Evolutionary conservation across 2,888 invertebrate species (phyloP).

Genomic region (Alitta virens): DNA sequence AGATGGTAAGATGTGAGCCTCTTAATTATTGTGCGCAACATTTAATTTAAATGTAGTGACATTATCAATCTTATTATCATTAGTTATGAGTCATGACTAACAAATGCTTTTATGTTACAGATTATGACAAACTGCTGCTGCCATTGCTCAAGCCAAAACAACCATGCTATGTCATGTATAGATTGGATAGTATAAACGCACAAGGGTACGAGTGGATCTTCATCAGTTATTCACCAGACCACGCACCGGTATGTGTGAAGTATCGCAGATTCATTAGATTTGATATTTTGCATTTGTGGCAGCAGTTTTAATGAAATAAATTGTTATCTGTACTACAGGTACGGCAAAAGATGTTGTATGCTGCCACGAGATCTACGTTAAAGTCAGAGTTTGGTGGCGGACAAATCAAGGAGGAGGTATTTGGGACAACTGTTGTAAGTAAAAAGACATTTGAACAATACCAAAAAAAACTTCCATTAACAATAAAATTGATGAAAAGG

Average conservation of each 20-base stretch:
- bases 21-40: background rate
- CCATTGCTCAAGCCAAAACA: slow-evolving; percentile 58
- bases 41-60: background rate
- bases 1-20: background rate
- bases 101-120: slow-evolving; percentile 28
- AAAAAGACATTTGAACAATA: too few species aligned
- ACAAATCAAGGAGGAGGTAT: slow-evolving; percentile 90
- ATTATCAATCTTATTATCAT: background rate
- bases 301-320: too few species aligned
- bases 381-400: slow-evolving; percentile 94
- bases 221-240: slow-evolving; percentile 92
- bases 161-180: slow-evolving; percentile 88
- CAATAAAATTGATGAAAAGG: too few species aligned
- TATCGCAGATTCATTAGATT: background rate
- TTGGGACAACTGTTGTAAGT: slow-evolving; percentile 75
- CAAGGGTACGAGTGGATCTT: slow-evolving; percentile 88
- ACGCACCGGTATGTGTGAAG: slow-evolving; percentile 70
- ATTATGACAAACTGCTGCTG: slow-evolving; percentile 48
- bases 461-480: too few species aligned
- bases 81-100: background rate
- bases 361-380: slow-evolving; percentile 94
- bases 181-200: slow-evolving; percentile 68
- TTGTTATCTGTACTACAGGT: slow-evolving; percentile 56
- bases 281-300: too few species aligned
- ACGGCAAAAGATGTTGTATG: slow-evolving; percentile 95